Base-by-base conservation (phyloP, 2,888 invertebrate genomes). In the Ischnus inquisitorius region DNA sequence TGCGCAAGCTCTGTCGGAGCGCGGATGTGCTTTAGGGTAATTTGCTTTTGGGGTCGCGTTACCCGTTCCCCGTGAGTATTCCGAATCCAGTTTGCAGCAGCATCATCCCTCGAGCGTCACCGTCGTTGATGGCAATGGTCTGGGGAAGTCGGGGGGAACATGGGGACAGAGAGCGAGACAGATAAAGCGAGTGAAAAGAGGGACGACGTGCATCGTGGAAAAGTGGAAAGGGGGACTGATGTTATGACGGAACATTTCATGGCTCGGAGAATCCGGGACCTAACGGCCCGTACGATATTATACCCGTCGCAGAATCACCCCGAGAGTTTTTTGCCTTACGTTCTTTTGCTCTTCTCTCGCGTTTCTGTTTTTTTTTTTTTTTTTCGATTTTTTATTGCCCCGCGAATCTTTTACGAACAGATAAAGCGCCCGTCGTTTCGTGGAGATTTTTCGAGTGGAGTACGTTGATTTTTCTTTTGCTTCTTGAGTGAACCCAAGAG, bases 211-310 rank as follows among this genome's bases (percentile, higher is more conserved):
- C 88, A 87, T 81, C 80, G 86, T 79, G 87, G 88, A 85, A 88
- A 87, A 86, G 85, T 84, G 88, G 85, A 88, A 60, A 87, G 88
- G 88, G 89, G 88, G 84, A 74, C 87, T 83, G 90, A 91, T 92
- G 92, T 92, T 92, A 92, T 92, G 92, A 92, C 91, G 90, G 91
- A 90, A 92, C 90, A 92, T 92, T 92, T 93, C 91, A 92, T 90
- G 92, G 91, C 91, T 92, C 90, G 89, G 85, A 91, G 90, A 89
- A 89, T 89, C 87, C 87, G 85, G 89, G 88, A 88, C 87, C 91
- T 92, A 92, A 92, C 92, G 91, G 92, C 88, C 92, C 92, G 88
- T 92, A 88, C 90, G 89, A 92, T 90, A 92, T 92, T 91, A 90
- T 75, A 81, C 78, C 88, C 88, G 85, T 88, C 86, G 87, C 87